These are phyloP conservation scores for Sialis lutaria DNA, from an alignment of 2,888 invertebrate genomes.

Conservation along the genomic window DNA sequence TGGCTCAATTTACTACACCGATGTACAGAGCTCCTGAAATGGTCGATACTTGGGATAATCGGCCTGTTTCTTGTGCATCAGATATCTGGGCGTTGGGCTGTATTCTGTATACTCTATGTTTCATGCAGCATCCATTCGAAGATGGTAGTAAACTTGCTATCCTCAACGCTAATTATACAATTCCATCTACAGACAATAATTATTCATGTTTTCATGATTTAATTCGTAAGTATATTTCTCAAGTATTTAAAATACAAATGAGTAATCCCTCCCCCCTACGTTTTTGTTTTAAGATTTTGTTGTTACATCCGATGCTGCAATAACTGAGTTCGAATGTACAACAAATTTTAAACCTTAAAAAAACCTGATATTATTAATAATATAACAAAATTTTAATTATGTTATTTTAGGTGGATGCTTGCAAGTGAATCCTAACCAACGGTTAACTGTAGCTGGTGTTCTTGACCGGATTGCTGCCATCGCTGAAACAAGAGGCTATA, in stretches of 20 bases:
- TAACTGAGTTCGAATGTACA: too few species aligned
- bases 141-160: constrained; percentile 91
- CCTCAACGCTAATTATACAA: constrained; percentile 84
- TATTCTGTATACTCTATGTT: constrained; percentile 81
- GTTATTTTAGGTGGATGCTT: constrained; percentile 51
- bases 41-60: constrained; percentile 94
- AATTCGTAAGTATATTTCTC: constrained; percentile 46
- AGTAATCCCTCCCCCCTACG: too few species aligned
- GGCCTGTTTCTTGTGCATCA: constrained; percentile 73
- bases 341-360: too few species aligned
- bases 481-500: constrained; percentile 69
- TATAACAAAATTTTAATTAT: too few species aligned
- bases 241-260: constrained; percentile 7
- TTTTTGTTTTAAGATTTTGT: too few species aligned
- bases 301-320: too few species aligned
- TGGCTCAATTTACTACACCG: constrained; percentile 68
- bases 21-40: constrained; percentile 99
- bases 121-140: constrained; percentile 90
- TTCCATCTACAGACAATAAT: constrained; percentile 64
- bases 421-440: constrained; percentile 63
- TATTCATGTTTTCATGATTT: constrained; percentile 77
- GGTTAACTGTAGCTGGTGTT: constrained; percentile 62
- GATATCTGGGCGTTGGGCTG: constrained; percentile 98
- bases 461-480: constrained; percentile 77
- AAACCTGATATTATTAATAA: too few species aligned